phyloP scores from a whole-genome alignment of 2,797 vertebrate species.

The Helostoma temminkii region DNA sequence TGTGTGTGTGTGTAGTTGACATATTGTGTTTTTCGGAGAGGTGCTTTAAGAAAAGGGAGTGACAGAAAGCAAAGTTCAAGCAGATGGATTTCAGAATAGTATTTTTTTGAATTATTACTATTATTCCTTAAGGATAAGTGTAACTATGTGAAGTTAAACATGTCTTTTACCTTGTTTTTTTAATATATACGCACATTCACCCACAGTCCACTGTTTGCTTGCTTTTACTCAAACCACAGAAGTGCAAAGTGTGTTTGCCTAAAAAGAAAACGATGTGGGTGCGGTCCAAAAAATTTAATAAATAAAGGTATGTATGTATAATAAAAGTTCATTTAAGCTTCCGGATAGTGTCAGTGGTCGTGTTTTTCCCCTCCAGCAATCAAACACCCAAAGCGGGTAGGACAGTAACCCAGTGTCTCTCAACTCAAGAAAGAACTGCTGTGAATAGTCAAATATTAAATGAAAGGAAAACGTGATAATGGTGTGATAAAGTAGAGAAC shows the following conservation, averaged over 20 bases:
- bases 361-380: conserved; percentile 26
- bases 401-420: neutral
- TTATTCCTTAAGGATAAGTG: conserved; percentile 78
- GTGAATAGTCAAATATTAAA: conserved; percentile 57
- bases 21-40: conserved; percentile 74
- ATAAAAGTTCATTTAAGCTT: conserved; percentile 68
- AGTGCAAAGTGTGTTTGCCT: conserved; percentile 48
- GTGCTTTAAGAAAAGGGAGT: conserved; percentile 69
- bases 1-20: conserved; percentile 32
- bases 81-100: conserved; percentile 72
- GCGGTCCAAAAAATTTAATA: conserved; percentile 52
- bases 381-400: conserved; percentile 21
- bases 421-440: conserved; percentile 50
- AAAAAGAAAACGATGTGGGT: conserved; percentile 49
- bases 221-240: conserved; percentile 63
- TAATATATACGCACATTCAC: conserved; percentile 67
- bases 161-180: conserved; percentile 69
- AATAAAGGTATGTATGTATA: conserved; percentile 67
- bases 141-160: conserved; percentile 77
- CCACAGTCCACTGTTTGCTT: conserved; percentile 59
- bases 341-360: conserved; percentile 56
- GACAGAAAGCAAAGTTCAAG: conserved; percentile 42
- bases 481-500: conserved; percentile 10
- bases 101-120: conserved; percentile 78
- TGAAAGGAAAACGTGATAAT: neutral